Evolutionary conservation across 2,888 invertebrate species (phyloP).

Genomic region (Silvanus unidentatus): DNA sequence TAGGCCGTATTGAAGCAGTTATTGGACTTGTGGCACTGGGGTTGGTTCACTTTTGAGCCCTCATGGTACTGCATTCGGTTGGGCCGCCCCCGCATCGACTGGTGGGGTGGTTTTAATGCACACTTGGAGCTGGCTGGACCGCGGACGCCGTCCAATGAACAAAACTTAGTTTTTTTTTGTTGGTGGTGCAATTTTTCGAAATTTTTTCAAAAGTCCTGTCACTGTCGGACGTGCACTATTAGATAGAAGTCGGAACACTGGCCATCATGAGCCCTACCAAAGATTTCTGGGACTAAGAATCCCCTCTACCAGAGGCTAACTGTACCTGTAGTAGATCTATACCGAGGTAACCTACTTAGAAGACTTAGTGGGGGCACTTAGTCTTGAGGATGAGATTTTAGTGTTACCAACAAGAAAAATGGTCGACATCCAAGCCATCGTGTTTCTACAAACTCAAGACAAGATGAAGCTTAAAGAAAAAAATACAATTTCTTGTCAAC

Average conservation of each 20-base stretch:
- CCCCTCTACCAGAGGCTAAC: constrained; percentile 35
- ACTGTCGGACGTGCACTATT: constrained; percentile 28
- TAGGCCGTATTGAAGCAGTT: no score
- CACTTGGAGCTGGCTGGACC: no score
- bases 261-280: constrained; percentile 40
- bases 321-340: constrained; percentile 47
- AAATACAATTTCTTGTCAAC: no score
- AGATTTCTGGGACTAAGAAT: constrained; percentile 27
- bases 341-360: constrained; percentile 44
- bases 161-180: neutral
- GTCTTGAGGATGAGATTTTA: constrained; percentile 9
- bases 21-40: no score
- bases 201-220: neutral
- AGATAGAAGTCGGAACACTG: constrained; percentile 39
- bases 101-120: no score
- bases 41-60: no score
- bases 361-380: constrained; percentile 35
- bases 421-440: no score
- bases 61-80: no score
- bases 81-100: no score
- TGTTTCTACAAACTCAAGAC: no score
- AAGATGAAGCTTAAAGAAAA: no score
- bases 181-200: constrained; percentile 1
- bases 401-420: neutral
- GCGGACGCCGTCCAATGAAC: no score